Conservation (phyloP, 1,140 invertebrate genomes). For the Paraescarpia echinospica region DNA sequence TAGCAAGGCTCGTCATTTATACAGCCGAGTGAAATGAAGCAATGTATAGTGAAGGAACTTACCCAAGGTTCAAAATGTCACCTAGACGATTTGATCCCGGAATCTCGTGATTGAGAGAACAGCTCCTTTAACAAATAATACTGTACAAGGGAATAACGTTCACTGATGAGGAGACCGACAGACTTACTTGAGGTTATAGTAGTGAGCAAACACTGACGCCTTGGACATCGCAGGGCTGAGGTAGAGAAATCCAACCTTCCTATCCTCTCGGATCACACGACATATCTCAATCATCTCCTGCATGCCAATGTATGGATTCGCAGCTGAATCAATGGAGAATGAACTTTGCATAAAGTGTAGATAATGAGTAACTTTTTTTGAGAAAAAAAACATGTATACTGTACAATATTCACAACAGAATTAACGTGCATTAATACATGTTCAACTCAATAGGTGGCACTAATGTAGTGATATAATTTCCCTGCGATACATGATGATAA, state of each 20-base stretch:
- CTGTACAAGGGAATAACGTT: background rate
- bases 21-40: no score
- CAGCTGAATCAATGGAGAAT: constrained; percentile 12
- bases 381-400: no score
- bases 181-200: constrained; percentile 58
- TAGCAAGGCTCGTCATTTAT: no score
- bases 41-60: no score
- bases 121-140: no score
- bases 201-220: constrained; percentile 55
- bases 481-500: no score
- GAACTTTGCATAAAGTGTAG: background rate
- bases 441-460: no score
- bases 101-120: background rate
- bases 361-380: background rate
- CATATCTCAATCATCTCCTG: constrained; percentile 49
- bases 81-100: no score
- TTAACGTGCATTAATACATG: no score
- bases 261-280: constrained; percentile 42
- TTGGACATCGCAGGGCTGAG: constrained; percentile 56
- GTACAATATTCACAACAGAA: no score
- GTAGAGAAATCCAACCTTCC: constrained; percentile 53
- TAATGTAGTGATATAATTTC: no score
- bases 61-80: no score
- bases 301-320: constrained; percentile 36
- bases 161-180: background rate